A percentile compares a stretch with the other conserved stretches of the same genome.
phyloP scores from a whole-genome alignment of 2,797 vertebrate species.

The Fratercula arctica region DNA sequence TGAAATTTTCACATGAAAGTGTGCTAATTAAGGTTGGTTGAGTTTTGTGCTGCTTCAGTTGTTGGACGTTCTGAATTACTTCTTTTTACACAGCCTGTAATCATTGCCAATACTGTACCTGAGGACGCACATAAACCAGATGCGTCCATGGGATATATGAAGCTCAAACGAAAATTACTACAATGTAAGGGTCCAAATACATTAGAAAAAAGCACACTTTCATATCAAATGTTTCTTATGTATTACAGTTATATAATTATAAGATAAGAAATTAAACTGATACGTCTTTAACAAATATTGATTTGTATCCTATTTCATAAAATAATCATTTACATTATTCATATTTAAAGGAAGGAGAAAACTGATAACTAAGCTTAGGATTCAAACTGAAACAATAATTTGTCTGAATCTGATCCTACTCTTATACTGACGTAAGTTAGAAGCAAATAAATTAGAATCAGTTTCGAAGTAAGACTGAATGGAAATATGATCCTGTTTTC shows the following conservation, averaged over 20 bases:
- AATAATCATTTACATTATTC: neutral
- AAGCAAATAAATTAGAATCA: neutral
- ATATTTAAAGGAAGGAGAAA: neutral
- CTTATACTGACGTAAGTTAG: neutral
- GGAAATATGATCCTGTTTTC: neutral
- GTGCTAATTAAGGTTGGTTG: neutral
- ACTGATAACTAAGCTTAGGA: neutral
- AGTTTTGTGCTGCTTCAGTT: neutral
- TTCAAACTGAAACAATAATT: neutral
- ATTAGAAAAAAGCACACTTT: neutral
- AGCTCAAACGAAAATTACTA: neutral
- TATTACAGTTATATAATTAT: neutral
- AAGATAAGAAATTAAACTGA: neutral
- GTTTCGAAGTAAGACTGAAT: neutral
- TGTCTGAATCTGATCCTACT: neutral
- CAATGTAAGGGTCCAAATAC: neutral
- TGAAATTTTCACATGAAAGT: neutral
- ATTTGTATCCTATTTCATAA: neutral
- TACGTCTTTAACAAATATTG: neutral
- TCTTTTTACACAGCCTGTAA: neutral
- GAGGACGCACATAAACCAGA: neutral
- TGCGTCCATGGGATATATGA: neutral
- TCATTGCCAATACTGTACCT: neutral
- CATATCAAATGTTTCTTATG: rapidly evolving
- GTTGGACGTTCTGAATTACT: neutral